Percentiles rank a stretch among this genome's conserved stretches.
Evolutionary conservation across 2,113 vertebrate genomes (phyloP).

Genomic region (Aegotheles bennettii): DNA sequence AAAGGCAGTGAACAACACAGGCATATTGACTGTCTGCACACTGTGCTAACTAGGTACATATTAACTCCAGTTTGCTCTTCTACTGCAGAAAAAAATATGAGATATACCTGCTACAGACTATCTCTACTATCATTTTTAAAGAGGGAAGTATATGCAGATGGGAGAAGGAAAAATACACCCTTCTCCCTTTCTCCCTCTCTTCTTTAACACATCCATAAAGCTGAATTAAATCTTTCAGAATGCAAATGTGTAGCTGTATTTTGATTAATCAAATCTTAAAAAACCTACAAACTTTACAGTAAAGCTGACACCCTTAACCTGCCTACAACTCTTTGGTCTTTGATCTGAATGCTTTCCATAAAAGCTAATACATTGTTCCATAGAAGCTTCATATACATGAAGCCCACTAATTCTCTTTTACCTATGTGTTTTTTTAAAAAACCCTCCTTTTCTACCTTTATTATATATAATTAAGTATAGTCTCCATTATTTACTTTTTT

Average conservation of each 20-base stretch:
- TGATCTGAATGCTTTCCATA: neutral
- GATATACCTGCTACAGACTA: neutral
- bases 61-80: neutral
- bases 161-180: neutral
- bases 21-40: neutral
- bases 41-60: neutral
- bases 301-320: neutral
- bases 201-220: neutral
- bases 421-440: neutral
- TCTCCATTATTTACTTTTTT: neutral
- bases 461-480: neutral
- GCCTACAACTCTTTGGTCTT: neutral
- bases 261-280: neutral
- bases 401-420: neutral
- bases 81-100: neutral
- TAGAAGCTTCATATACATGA: neutral
- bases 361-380: neutral
- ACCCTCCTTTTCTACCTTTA: neutral
- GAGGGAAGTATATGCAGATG: accelerated
- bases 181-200: neutral
- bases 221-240: neutral
- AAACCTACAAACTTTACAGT: neutral
- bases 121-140: neutral
- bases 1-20: neutral
- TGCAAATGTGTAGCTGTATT: neutral